Base-by-base conservation (phyloP, 2,113 vertebrate genomes). In the Promerops cafer region DNA sequence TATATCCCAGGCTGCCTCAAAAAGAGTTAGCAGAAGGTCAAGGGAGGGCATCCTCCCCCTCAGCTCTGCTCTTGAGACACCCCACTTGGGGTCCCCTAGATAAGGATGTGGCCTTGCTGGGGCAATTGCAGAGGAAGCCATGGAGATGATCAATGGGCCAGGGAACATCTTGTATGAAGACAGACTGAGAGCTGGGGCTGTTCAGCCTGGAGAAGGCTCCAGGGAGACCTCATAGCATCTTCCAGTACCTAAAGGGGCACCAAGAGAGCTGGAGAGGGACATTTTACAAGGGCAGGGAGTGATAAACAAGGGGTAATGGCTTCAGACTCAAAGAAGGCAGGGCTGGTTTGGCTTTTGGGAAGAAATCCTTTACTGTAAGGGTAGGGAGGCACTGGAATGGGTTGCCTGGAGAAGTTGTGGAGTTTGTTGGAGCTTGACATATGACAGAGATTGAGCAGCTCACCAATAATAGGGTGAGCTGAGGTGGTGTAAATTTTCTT, bases 101-200 rank as follows among this genome's bases (percentile, higher is more conserved):
- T 1, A 7, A n/a, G 16, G 40, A 30, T 33, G 9, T 7, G n/a
- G 16, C 22, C 7, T 16, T 20, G 21, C 2, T 47, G 65, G 30
- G 27, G 9, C 26, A 40, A 2, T 6, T 71, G 65, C 26, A 26
- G 24, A 18, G 57, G 20, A 16, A n/a, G 7, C 39, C 24, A 14
- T 24, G 33, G 13, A 14, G 37, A 6, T 16, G 16, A 17, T 47
- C 16, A 40, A 0, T n/a, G 24, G 37, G 20, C 3, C 1, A 1
- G n/a, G 22, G 30, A 31, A 20, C 23, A 3, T 20, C 10, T 7
- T 0, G 0, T 53, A 0, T 20, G 23, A 24, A 10, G 47, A 30
- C 9, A 21, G 40, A 21, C 28, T 39, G 20, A 22, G 49, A 54
- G 24, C 0, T 56, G 21, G 31, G 11, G 3, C 15, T 35, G 4